Base-by-base conservation (phyloP, 2,888 invertebrate species). In the Holacanthella duospinosa region DNA sequence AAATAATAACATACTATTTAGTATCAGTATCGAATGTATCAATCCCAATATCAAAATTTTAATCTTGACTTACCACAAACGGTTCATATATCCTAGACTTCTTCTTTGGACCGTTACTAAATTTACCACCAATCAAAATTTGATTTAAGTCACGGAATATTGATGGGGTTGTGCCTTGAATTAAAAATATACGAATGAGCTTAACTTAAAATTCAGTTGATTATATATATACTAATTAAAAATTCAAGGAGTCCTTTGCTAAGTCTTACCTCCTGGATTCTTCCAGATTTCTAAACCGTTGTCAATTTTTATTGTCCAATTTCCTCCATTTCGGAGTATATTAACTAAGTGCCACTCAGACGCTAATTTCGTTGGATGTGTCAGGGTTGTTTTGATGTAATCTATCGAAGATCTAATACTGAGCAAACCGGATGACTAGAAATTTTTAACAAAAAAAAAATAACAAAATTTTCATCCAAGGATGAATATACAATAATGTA, bases 281-380 rank as follows among this genome's bases (percentile, higher is more conserved):
- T 48, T 48, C 48, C 48, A 48, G 4, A 48, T 48, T 48, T 48
- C 48, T 21, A 48, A 21, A 16, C 48, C 48, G n/a, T 48, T 48
- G n/a, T 48, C 48, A n/a, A 48, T 48, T 48, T 48, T 48, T 48
- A 48, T 48, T 48, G 48, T 48, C 48, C 48, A 48, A 21, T 48
- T 48, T 21, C 48, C 48, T 21, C 48, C 48, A 21, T 48, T 48
- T 21, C 48, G 48, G 48, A 48, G 48, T 4, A 48, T 48, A 48
- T 48, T 48, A 21, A 48, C 48, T 48, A 48, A 48, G n/a, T 48
- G 48, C 48, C 48, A 48, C n/a, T 48, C 19, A 16, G 48, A 48
- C 4, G 48, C n/a, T 48, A 48, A 48, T 48, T 48, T 48, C 48
- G 48, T 48, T 48, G 48, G 48, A 48, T 48, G 48, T 9, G 48